phyloP scores from a whole-genome alignment of 2,888 invertebrate species.

The Eupeodes luniger region DNA sequence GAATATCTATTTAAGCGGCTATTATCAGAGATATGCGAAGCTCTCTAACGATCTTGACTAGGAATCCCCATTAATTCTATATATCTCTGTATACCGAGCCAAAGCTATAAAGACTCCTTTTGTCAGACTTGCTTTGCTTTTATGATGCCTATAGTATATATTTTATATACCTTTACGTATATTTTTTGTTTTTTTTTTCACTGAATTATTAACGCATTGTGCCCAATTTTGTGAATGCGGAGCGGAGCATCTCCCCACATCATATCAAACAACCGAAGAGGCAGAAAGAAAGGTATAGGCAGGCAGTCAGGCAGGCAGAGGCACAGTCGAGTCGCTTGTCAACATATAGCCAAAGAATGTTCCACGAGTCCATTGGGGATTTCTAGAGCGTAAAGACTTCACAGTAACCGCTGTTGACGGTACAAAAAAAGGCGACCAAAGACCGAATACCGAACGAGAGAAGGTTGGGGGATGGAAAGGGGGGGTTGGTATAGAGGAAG shows the following conservation, averaged over 20 bases:
- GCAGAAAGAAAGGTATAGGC: not conserved
- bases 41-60: conserved; percentile 60
- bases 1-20: conserved; percentile 66
- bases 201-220: conserved; percentile 46
- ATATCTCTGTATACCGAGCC: conserved; percentile 20
- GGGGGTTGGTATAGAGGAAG: not conserved
- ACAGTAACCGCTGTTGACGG: conserved; percentile 35
- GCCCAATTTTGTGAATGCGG: conserved; percentile 33
- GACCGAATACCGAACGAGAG: too few species aligned
- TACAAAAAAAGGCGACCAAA: conserved; percentile 4
- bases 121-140: conserved; percentile 15
- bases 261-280: conserved; percentile 1
- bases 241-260: conserved; percentile 21
- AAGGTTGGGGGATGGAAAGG: too few species aligned
- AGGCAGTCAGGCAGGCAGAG: not conserved
- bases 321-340: conserved; percentile 1
- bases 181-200: not conserved
- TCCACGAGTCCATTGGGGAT: conserved; percentile 70
- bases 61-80: conserved; percentile 52
- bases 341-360: conserved; percentile 51
- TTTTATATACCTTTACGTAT: not conserved
- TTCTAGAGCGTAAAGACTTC: conserved; percentile 60
- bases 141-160: not conserved
- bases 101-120: conserved; percentile 52
- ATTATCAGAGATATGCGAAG: conserved; percentile 57